These are phyloP conservation scores for Apocheima hispidaria DNA, from an alignment of 2,888 invertebrate genomes.

Conservation along the genomic window DNA sequence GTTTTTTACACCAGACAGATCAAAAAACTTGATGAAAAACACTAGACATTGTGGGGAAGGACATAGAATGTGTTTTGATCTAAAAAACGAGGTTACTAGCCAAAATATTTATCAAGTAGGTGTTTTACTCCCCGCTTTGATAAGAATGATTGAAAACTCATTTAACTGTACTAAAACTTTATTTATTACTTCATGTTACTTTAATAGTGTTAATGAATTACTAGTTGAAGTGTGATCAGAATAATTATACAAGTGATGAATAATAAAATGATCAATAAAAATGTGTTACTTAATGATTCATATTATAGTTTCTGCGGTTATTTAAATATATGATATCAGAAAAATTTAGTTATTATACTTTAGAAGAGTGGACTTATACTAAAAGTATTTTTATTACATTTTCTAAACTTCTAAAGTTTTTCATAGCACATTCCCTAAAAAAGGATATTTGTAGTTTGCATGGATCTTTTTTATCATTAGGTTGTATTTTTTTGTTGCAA, in stretches of 20 bases:
- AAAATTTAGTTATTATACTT: neutral
- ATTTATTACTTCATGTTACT: constrained; percentile 8
- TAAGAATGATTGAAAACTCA: neutral
- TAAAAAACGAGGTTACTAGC: too few relatives aligned
- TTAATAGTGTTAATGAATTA: constrained; percentile 16
- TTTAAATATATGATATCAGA: neutral
- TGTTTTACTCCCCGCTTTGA: neutral
- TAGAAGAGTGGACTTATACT: too few relatives aligned
- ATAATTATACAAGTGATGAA: constrained; percentile 24
- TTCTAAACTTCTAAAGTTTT: too few relatives aligned
- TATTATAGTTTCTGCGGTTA: neutral
- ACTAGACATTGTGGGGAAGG: too few relatives aligned
- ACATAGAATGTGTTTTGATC: too few relatives aligned
- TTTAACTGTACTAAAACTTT: neutral
- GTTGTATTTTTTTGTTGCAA: too few relatives aligned
- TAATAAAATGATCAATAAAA: constrained; percentile 9
- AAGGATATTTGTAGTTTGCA: too few relatives aligned
- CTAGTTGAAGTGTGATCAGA: constrained; percentile 10
- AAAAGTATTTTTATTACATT: too few relatives aligned
- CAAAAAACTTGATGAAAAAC: too few relatives aligned
- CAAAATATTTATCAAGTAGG: neutral
- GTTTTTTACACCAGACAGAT: too few relatives aligned
- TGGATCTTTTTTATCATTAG: too few relatives aligned
- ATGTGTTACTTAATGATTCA: neutral
- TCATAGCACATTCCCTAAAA: too few relatives aligned